Conservation (phyloP, 2,797 vertebrate genomes). For the Huso huso region DNA sequence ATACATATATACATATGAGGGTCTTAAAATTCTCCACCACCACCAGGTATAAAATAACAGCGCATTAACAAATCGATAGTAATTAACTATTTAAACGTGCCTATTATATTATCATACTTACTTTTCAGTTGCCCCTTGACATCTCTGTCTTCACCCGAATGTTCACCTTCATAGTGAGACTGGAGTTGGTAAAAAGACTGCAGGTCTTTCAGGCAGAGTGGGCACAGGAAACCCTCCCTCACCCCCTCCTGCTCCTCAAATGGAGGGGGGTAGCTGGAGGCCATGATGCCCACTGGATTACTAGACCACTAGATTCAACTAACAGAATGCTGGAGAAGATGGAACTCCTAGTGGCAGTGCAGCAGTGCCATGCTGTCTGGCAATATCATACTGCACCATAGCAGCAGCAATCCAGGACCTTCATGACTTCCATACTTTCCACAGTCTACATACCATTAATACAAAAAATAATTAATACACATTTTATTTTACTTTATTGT, state of each 20-base stretch:
- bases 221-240: slow-evolving; percentile 92
- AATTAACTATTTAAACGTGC: too few species aligned
- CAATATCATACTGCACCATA: slow-evolving; percentile 32
- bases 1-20: too few species aligned
- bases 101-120: slow-evolving; percentile 41
- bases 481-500: background rate
- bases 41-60: too few species aligned
- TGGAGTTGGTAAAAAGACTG: slow-evolving; percentile 92
- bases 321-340: slow-evolving; percentile 10
- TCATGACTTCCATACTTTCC: slow-evolving; percentile 33
- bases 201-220: slow-evolving; percentile 88
- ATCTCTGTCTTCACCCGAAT: slow-evolving; percentile 77
- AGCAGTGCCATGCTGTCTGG: background rate
- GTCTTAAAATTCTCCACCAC: too few species aligned
- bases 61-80: too few species aligned
- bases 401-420: slow-evolving; percentile 24
- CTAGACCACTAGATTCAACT: background rate
- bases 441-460: background rate
- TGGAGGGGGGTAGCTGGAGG: slow-evolving; percentile 66
- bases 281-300: slow-evolving; percentile 53
- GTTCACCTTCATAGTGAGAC: slow-evolving; percentile 92
- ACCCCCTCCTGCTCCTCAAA: slow-evolving; percentile 79
- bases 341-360: slow-evolving; percentile 1
- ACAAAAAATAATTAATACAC: background rate
- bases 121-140: slow-evolving; percentile 84